Conservation (phyloP, 1,140 invertebrate species). For the Cryptotermes secundus region DNA sequence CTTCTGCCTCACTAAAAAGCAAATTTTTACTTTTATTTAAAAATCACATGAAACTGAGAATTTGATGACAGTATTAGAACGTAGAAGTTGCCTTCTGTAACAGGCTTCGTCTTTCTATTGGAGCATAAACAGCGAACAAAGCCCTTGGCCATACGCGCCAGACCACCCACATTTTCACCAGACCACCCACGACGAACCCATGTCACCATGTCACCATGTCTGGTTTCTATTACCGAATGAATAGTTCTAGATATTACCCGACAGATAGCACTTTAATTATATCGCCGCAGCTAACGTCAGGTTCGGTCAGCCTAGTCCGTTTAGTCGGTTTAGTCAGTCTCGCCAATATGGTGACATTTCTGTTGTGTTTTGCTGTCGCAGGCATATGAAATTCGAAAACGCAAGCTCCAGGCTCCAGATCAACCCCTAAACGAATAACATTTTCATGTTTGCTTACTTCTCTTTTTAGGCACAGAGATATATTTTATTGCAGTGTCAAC, state of each 20-base stretch:
- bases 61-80: background rate
- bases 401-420: no score
- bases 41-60: no score
- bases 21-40: background rate
- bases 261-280: background rate
- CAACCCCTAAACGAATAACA: no score
- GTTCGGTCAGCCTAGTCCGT: no score
- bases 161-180: slow-evolving; percentile 5
- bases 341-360: no score
- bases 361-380: no score
- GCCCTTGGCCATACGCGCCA: background rate
- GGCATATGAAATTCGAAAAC: no score
- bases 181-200: slow-evolving; percentile 23
- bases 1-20: background rate
- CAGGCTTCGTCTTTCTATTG: background rate
- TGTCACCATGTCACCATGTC: background rate
- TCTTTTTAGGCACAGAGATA: no score
- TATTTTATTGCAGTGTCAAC: no score
- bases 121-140: background rate
- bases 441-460: no score
- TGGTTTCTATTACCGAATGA: background rate
- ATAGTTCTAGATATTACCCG: background rate
- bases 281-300: no score
- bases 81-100: background rate
- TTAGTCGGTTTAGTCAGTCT: no score